phyloP scores from a whole-genome alignment of 2,888 invertebrate species.

The Clistopyga incitator region DNA sequence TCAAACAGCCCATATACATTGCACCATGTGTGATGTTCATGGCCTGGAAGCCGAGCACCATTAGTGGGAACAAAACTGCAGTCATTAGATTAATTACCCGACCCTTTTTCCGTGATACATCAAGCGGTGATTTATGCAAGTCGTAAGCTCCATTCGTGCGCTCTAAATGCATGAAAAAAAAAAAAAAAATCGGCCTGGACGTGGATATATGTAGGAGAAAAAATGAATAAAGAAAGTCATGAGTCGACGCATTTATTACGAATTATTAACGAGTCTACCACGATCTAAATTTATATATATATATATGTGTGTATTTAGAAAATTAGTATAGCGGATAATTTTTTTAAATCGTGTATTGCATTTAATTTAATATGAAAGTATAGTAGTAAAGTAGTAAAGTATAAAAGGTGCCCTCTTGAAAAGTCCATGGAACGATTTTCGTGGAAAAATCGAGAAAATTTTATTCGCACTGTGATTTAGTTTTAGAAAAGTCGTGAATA shows the following conservation, averaged over 20 bases:
- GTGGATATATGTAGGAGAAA: constrained; percentile 1
- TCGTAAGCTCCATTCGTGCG: background rate
- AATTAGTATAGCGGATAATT: no score
- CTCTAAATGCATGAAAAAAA: constrained; percentile 14
- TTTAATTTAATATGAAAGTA: no score
- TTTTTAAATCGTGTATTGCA: no score
- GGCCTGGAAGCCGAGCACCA: constrained; percentile 32
- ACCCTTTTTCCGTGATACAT: constrained; percentile 54
- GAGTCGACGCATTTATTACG: background rate
- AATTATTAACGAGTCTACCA: background rate
- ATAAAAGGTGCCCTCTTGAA: no score
- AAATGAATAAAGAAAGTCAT: constrained; percentile 5
- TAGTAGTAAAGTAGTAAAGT: no score
- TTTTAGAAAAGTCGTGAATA: no score
- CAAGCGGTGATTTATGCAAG: constrained; percentile 49
- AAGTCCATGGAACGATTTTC: no score
- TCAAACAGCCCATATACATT: constrained; percentile 1
- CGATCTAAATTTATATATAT: no score
- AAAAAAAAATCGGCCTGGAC: background rate
- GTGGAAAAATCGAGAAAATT: no score
- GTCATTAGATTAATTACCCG: constrained; percentile 59
- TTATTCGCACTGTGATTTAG: no score
- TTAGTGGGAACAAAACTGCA: constrained; percentile 57
- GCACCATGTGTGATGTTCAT: background rate
- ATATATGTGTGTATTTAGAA: no score